Evolutionary conservation across 2,888 invertebrate species (phyloP).

Genomic region (Diabrotica balteata): DNA sequence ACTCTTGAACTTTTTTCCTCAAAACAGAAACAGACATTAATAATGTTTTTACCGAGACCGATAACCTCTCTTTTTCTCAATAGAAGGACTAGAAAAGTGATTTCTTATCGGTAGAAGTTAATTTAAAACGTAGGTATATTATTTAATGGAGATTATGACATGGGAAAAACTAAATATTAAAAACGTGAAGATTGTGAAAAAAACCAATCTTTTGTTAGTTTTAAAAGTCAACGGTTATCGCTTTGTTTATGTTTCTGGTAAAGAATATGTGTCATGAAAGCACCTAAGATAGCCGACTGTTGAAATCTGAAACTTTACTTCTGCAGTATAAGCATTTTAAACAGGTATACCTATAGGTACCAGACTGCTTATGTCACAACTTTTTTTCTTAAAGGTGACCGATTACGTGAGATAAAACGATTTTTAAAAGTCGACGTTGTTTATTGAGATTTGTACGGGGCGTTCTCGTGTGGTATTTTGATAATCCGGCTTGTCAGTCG

Average conservation of each 20-base stretch:
- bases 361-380: no score
- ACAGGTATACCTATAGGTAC: no score
- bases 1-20: conserved; percentile 7
- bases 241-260: conserved; percentile 2
- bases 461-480: no score
- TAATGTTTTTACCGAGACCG: conserved; percentile 9
- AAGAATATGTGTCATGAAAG: background rate
- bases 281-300: background rate
- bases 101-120: background rate
- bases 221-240: conserved; percentile 8
- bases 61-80: conserved; percentile 6
- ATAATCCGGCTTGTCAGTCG: no score
- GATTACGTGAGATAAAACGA: no score
- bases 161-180: no score
- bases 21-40: conserved; percentile 1
- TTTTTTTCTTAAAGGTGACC: no score
- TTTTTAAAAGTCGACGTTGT: no score
- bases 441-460: no score
- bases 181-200: background rate
- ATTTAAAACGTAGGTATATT: conserved; percentile 5
- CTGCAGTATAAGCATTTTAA: no score
- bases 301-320: no score
- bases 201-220: background rate
- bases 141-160: background rate
- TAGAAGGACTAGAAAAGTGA: background rate